Evolutionary conservation across 2,888 invertebrate genomes (phyloP).

Genomic region (Pyrrhosoma nymphula): DNA sequence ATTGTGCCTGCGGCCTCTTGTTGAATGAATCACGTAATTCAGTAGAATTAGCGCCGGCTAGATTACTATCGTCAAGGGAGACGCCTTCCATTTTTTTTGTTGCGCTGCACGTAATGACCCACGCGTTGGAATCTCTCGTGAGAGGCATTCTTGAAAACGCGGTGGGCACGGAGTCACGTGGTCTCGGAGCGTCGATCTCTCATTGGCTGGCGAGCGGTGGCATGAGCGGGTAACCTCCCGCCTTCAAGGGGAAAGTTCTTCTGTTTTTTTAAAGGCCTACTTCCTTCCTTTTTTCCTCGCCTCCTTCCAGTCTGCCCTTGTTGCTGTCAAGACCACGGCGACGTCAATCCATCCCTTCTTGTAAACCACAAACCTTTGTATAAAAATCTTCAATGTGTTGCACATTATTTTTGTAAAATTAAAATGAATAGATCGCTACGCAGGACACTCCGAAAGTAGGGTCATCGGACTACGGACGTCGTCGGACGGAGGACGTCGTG

Average conservation of each 20-base stretch:
- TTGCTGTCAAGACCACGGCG: background rate
- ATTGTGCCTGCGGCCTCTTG: background rate
- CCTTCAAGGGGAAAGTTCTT: slow-evolving; percentile 22
- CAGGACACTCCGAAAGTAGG: background rate
- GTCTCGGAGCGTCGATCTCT: slow-evolving; percentile 15
- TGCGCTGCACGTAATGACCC: slow-evolving; percentile 15
- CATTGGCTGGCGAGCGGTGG: slow-evolving; percentile 45
- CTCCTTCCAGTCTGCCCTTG: slow-evolving; percentile 15
- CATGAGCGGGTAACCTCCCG: slow-evolving; percentile 31
- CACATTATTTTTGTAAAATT: background rate
- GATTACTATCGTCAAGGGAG: background rate
- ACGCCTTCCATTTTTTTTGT: background rate
- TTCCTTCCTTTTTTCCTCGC: background rate
- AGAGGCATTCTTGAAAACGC: slow-evolving; percentile 48
- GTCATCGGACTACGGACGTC: background rate
- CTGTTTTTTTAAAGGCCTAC: slow-evolving; percentile 4
- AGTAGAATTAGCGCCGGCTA: background rate
- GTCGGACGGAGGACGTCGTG: background rate
- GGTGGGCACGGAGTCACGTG: slow-evolving; percentile 57
- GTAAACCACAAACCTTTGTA: background rate
- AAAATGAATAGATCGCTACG: background rate
- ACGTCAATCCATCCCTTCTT: background rate
- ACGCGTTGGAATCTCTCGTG: slow-evolving; percentile 35
- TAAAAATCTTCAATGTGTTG: background rate
- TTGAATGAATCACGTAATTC: background rate